Evolutionary conservation across 2,888 invertebrate species (phyloP), one percentile per base, ranked within the genome.

Genomic region (Periphyllus acericola): DNA sequence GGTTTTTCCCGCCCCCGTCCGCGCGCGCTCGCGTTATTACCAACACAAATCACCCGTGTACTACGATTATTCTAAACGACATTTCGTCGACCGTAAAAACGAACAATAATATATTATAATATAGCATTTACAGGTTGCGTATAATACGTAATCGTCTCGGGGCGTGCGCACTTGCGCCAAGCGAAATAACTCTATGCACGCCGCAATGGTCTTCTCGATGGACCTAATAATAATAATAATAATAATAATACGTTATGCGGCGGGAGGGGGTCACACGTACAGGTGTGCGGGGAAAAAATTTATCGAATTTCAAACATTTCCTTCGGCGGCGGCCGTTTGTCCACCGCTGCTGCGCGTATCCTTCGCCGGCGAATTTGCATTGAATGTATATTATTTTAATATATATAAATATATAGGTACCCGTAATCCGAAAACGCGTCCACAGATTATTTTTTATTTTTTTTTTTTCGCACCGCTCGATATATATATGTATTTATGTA

Each of bases 291-390:
- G 40, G 46, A 14, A 60, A 80, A 60, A 36, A 80, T 80, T n/a
- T 60, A 60, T 80, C 79, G 79, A 60, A 60, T 80, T 80, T 80
- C 79, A 80, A 60, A 36, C 60, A 60, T 60, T 60, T 21, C 60
- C 25, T 21, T 2, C 36, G 6, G 3, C 25, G 1, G 11, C 55
- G 34, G 55, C 25, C 25, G 17, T 66, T 66, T 21, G 40, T 66
- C 29, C 78, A 14, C 52, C n/a, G n/a, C n/a, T n/a, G n/a, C n/a
- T n/a, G n/a, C n/a, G n/a, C n/a, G n/a, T n/a, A n/a, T n/a, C n/a
- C n/a, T n/a, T n/a, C n/a, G n/a, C n/a, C n/a, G n/a, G 29, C 46
- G 36, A 40, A 81, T 81, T 71, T 46, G 46, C 68, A 46, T 71
- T 68, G 40, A 71, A 81, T 81, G 3, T 46, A 46, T 46, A n/a